These are phyloP conservation scores for Apodemus agrarius DNA, from an alignment of 2,797 vertebrate genomes.

Conservation along the genomic window DNA sequence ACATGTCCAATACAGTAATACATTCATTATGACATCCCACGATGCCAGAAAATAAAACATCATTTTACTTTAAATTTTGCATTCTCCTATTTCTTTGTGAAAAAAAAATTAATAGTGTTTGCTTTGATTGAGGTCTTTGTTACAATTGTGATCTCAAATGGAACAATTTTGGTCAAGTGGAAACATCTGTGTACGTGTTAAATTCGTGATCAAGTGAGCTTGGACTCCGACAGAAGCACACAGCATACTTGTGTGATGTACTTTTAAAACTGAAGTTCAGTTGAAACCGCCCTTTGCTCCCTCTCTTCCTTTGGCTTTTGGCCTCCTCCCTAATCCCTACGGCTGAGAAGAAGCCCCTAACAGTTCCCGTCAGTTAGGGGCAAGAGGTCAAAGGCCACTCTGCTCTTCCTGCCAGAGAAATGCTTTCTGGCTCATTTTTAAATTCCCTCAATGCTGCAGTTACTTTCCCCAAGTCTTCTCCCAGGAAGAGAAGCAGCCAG, in stretches of 20 bases:
- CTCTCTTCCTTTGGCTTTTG: background rate
- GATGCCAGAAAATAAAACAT: background rate
- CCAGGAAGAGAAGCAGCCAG: background rate
- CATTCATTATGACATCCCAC: background rate
- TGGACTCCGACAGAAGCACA: background rate
- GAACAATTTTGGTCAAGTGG: conserved; percentile 59
- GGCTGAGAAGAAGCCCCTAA: background rate
- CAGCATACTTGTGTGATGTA: background rate
- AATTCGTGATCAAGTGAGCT: background rate
- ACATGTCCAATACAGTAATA: background rate
- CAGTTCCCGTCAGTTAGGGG: background rate
- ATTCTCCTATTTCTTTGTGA: background rate
- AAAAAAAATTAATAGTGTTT: background rate
- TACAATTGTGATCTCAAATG: conserved; percentile 56
- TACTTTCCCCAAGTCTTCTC: background rate
- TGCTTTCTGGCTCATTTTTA: background rate
- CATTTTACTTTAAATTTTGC: conserved; percentile 60
- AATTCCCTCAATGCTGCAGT: too few species aligned
- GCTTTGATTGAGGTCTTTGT: conserved; percentile 18
- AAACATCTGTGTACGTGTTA: background rate
- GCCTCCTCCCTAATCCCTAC: background rate
- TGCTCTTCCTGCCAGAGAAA: background rate
- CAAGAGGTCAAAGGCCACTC: background rate
- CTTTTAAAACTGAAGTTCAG: background rate
- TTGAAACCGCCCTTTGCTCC: background rate